phyloP scores from a whole-genome alignment of 2,888 invertebrate genomes.

The Druceiella hillmani region DNA sequence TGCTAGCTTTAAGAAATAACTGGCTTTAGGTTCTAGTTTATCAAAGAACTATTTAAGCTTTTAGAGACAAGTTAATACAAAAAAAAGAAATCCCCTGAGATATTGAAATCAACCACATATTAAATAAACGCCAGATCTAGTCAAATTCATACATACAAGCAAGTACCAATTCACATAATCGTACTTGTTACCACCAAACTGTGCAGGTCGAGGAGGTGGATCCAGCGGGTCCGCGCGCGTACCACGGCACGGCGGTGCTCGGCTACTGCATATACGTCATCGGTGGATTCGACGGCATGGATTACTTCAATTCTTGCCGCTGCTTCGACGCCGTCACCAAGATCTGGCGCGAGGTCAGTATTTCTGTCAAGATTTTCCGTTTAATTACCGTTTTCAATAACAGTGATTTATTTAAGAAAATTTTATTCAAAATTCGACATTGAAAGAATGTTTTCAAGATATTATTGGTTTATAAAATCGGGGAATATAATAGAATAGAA shows the following conservation, averaged over 20 bases:
- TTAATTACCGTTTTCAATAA: no score
- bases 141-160: not conserved
- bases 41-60: no score
- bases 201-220: slow-evolving; percentile 68
- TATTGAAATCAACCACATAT: slow-evolving; percentile 1
- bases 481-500: no score
- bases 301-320: slow-evolving; percentile 81
- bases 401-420: no score
- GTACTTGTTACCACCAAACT: slow-evolving; percentile 3
- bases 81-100: no score
- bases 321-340: slow-evolving; percentile 84
- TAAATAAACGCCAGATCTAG: not conserved
- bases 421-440: no score
- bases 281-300: slow-evolving; percentile 90
- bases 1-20: no score
- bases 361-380: no score
- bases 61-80: no score
- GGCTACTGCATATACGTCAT: slow-evolving; percentile 82
- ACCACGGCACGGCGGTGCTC: slow-evolving; percentile 89
- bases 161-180: slow-evolving; percentile 1
- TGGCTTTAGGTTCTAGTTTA: no score
- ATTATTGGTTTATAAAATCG: no score
- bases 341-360: slow-evolving; percentile 69
- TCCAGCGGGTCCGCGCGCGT: slow-evolving; percentile 80
- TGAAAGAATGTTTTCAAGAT: no score